Evolutionary conservation across 2,113 vertebrate species (phyloP), one percentile per base, ranked within the genome.

Genomic region (Anguilla japonica): DNA sequence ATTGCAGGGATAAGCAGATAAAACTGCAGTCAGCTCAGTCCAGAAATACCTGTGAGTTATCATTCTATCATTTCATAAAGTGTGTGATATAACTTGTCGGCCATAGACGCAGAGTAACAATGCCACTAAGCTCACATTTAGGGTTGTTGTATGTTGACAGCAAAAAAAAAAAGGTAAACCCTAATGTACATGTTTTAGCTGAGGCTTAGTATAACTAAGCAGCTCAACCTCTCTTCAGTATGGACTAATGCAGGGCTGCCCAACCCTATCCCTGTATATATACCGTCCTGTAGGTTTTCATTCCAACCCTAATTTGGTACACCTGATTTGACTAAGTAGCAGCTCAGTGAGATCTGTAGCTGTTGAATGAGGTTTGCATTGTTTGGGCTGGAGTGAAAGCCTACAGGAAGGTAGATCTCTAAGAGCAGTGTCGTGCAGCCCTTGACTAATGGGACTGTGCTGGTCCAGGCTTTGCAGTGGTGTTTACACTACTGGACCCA

Each of bases 401-500:
- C 34, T 34, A 34, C 34, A 34, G 34, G 34, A 34, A 34, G 34
- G 34, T 34, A 34, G 34, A 34, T 34, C 43, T 46, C 43, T 9
- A 46, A 9, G 43, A 46, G 9, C 43, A 46, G 43, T 5, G 5
- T 46, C 9, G 43, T 5, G 43, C 43, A 46, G 43, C 43, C 43
- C 9, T 67, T 29, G 57, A 20, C 41, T 85, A 39, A 85, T 41
- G 41, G 29, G 3, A 9, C 26, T 26, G 40, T 80, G 78, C 50
- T 86, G 29, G 26, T 88, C 5, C 26, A 98, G 97, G 95, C 5
- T 94, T 97, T 81, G 89, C 95, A 0, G 89, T 96, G 85, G 85
- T 94, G 41, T 94, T 97, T 40, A 94, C 93, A 1, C 9, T 92
- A 53, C 85, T 93, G 46, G 94, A 97, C 18, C 95, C 92, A 0